Conservation (phyloP, 2,113 vertebrate species). For the Phainopepla nitens region DNA sequence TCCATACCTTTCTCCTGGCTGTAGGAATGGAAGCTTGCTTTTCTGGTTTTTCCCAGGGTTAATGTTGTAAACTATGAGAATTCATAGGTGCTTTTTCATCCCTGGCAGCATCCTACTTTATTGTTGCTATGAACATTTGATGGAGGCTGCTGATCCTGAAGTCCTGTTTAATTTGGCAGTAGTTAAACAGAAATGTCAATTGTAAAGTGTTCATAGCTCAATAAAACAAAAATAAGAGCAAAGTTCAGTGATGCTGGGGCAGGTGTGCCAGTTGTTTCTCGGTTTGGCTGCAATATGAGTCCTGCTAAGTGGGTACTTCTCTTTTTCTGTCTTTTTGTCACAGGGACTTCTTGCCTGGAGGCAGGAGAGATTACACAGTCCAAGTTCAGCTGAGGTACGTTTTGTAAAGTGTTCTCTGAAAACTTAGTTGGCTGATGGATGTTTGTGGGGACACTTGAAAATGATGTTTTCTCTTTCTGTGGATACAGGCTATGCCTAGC, state of each 20-base stretch:
- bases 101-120: background rate
- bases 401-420: background rate
- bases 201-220: background rate
- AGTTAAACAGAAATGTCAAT: background rate
- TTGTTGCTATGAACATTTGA: background rate
- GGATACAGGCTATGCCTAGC: conserved; percentile 88
- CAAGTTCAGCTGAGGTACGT: conserved; percentile 91
- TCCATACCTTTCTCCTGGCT: background rate
- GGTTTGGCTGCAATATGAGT: background rate
- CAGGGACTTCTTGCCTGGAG: conserved; percentile 93
- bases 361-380: conserved; percentile 93
- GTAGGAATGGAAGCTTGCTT: background rate
- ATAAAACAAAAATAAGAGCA: background rate
- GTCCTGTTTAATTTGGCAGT: background rate
- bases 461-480: background rate
- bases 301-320: background rate
- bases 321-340: conserved; percentile 2
- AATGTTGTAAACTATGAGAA: background rate
- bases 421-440: background rate
- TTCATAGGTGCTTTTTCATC: background rate
- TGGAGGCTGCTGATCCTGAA: background rate
- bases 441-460: background rate
- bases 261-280: background rate
- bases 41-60: background rate
- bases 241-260: background rate